Conservation (phyloP, 2,888 invertebrate genomes). For the Exocentrus adspersus region DNA sequence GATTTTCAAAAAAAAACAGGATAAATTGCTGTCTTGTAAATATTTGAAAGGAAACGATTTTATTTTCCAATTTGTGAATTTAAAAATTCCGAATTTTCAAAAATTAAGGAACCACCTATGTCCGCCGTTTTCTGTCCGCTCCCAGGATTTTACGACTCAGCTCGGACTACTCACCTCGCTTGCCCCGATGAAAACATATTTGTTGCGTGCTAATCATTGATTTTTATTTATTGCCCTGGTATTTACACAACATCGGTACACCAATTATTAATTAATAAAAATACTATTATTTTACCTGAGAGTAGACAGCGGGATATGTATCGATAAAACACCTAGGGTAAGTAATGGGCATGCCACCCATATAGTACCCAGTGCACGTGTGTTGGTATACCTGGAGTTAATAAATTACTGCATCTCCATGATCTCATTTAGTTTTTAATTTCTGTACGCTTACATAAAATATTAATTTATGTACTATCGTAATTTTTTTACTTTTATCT, state of each 20-base stretch:
- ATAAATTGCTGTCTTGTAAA: too few relatives aligned
- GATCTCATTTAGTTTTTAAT: too few relatives aligned
- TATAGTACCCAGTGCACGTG: too few relatives aligned
- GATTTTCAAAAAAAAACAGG: too few relatives aligned
- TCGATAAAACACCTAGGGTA: background rate
- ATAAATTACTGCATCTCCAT: too few relatives aligned
- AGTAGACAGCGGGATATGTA: background rate
- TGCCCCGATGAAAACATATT: constrained; percentile 43
- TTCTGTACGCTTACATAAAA: too few relatives aligned
- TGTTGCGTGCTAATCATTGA: constrained; percentile 39
- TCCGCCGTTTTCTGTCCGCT: constrained; percentile 28
- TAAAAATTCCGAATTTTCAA: too few relatives aligned
- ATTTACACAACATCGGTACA: constrained; percentile 20
- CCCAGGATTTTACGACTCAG: constrained; percentile 28
- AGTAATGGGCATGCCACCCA: constrained; percentile 1
- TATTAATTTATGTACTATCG: too few relatives aligned
- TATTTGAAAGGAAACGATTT: too few relatives aligned
- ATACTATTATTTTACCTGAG: constrained; percentile 5
- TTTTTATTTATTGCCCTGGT: constrained; percentile 36
- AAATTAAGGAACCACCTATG: too few relatives aligned
- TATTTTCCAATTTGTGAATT: background rate
- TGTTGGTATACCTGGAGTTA: too few relatives aligned
- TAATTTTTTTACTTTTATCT: too few relatives aligned
- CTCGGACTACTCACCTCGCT: constrained; percentile 34
- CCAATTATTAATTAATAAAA: constrained; percentile 25